phyloP scores from a whole-genome alignment of 53 echinoderm and acorn worm genomes.

The Glandiceps talaboti region DNA sequence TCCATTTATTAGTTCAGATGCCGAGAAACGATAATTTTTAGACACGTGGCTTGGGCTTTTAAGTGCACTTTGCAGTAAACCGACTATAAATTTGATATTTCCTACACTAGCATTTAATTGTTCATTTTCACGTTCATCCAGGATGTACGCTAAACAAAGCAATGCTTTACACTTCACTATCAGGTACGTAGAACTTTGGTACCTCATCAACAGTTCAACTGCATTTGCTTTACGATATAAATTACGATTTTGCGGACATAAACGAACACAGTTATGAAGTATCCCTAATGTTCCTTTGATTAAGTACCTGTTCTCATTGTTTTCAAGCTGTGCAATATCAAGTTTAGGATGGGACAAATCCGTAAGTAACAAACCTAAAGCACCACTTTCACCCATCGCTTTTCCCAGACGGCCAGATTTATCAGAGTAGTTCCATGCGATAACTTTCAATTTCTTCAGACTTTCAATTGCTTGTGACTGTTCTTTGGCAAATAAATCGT shows the following conservation, averaged over 20 bases:
- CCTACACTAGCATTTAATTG: conserved; percentile 33
- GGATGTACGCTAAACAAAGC: conserved; percentile 53
- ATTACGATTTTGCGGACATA: conserved; percentile 24
- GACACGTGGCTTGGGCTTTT: conserved; percentile 40
- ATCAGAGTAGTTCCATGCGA: conserved; percentile 13
- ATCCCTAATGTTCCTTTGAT: conserved; percentile 69
- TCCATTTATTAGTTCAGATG: conserved; percentile 57
- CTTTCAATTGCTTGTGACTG: background rate
- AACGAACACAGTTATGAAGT: conserved; percentile 53
- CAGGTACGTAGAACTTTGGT: conserved; percentile 30
- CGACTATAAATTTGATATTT: conserved; percentile 38
- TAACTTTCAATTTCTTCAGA: conserved; percentile 10
- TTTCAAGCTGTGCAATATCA: conserved; percentile 21
- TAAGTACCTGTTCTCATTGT: conserved; percentile 36
- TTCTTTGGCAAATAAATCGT: background rate
- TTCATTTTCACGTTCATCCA: conserved; percentile 58
- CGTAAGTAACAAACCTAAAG: conserved; percentile 13
- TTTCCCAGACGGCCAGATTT: background rate
- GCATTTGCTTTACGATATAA: conserved; percentile 29
- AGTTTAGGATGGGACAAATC: conserved; percentile 42
- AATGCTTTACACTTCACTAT: conserved; percentile 59
- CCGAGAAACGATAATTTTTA: conserved; percentile 67
- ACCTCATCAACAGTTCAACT: conserved; percentile 31
- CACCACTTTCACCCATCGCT: conserved; percentile 2
- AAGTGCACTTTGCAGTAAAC: conserved; percentile 36